phyloP scores from a whole-genome alignment of 2,113 vertebrate genomes.

The Tachycineta bicolor region DNA sequence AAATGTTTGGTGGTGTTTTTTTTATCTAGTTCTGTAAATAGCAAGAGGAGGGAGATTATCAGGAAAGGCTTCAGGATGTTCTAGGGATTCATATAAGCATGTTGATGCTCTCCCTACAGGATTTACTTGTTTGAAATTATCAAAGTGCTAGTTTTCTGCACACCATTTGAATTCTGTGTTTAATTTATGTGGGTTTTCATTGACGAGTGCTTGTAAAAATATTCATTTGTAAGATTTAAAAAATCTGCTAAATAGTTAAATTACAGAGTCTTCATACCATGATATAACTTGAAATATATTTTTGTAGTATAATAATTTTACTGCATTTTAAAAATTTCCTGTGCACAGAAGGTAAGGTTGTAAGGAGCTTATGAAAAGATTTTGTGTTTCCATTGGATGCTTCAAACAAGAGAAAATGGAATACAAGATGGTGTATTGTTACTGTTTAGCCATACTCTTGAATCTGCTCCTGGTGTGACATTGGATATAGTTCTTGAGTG shows the following conservation, averaged over 20 bases:
- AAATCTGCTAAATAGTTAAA: background rate
- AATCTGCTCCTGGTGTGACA: slow-evolving; percentile 41
- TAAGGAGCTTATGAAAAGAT: background rate
- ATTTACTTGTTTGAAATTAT: background rate
- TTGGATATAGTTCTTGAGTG: slow-evolving; percentile 21
- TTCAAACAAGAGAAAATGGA: slow-evolving; percentile 10
- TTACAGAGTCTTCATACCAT: background rate
- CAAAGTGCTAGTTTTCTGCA: background rate
- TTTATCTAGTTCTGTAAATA: background rate
- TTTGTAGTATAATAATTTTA: background rate
- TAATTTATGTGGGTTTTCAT: background rate
- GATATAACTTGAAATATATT: background rate
- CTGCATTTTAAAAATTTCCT: background rate
- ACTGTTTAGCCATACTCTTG: slow-evolving; percentile 20
- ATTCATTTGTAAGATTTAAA: background rate
- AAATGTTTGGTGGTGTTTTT: background rate
- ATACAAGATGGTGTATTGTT: slow-evolving; percentile 22
- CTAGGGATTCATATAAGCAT: background rate
- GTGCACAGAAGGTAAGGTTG: background rate
- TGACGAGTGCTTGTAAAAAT: background rate
- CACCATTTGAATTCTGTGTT: background rate
- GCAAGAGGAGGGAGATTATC: background rate
- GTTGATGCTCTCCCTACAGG: background rate
- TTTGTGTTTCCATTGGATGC: background rate
- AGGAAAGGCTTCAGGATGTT: background rate